These are phyloP conservation scores for Brachionus koreanus DNA, from an alignment of 1,140 invertebrate species.

Conservation along the genomic window DNA sequence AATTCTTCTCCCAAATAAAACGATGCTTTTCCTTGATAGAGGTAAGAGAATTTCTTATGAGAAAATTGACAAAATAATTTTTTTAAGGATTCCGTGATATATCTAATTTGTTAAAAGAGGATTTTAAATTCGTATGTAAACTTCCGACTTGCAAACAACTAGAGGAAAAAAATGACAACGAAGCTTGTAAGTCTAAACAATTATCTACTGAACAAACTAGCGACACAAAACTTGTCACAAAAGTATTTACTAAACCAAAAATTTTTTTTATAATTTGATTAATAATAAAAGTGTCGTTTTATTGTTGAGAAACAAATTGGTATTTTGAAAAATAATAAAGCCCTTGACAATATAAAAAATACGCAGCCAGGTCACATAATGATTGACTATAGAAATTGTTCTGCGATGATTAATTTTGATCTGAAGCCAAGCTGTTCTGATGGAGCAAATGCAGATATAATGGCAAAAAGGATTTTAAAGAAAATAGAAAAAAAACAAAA, in stretches of 20 bases:
- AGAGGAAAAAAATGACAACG: neutral
- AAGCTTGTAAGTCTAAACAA: neutral
- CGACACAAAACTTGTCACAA: neutral
- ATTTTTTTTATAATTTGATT: neutral
- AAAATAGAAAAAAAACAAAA: neutral
- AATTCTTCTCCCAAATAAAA: neutral
- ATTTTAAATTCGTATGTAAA: slow-evolving; percentile 1
- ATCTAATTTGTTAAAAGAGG: neutral
- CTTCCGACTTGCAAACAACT: neutral
- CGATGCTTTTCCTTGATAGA: slow-evolving; percentile 2
- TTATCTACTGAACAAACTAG: neutral
- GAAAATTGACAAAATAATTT: neutral
- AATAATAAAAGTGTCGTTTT: neutral
- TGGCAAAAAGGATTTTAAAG: neutral
- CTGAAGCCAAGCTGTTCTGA: neutral
- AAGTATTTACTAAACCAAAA: neutral
- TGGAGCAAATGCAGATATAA: neutral
- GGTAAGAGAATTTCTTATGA: neutral
- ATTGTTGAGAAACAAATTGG: slow-evolving; percentile 1
- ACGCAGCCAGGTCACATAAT: neutral
- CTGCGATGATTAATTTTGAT: slow-evolving; percentile 6
- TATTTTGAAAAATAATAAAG: neutral
- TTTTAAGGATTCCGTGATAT: neutral
- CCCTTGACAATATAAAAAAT: slow-evolving; percentile 27
- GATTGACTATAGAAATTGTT: neutral